Conservation (phyloP, 2,113 vertebrate genomes). For the Platichthys stellatus region DNA sequence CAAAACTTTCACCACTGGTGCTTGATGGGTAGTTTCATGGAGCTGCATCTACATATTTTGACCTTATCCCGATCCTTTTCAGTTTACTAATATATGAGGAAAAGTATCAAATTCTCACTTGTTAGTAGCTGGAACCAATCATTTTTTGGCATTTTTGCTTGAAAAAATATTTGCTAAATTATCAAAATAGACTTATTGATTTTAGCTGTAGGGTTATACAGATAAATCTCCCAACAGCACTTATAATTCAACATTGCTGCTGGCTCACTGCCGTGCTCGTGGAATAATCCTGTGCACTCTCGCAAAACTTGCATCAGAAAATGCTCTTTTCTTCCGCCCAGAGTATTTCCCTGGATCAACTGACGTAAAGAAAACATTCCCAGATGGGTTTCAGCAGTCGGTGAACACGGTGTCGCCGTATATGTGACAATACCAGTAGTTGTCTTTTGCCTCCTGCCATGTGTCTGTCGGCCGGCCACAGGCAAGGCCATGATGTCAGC, state of each 20-base stretch:
- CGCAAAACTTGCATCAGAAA: not conserved
- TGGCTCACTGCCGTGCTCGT: not conserved
- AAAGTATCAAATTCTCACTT: no score
- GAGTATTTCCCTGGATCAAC: conserved; percentile 14
- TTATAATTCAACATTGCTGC: not conserved
- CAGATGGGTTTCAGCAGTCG: conserved; percentile 29
- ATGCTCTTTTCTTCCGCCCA: not conserved
- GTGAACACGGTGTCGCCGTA: conserved; percentile 18
- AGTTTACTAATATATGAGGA: no score
- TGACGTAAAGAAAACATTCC: conserved; percentile 20
- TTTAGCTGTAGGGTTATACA: not conserved
- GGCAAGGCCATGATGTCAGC: conserved; percentile 67
- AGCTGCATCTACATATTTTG: no score
- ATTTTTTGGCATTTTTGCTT: no score
- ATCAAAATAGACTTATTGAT: not conserved
- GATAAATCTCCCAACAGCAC: not conserved
- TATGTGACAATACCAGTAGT: conserved; percentile 35
- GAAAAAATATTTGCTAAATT: no score
- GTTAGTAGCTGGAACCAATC: no score
- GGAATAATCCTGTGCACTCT: conserved; percentile 3
- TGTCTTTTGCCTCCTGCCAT: conserved; percentile 49
- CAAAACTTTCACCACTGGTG: no score
- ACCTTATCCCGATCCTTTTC: no score
- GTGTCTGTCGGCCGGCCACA: conserved; percentile 54
- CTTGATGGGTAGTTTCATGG: no score